phyloP scores from a whole-genome alignment of 2,797 vertebrate genomes.

The Silurus lanzhouensis region DNA sequence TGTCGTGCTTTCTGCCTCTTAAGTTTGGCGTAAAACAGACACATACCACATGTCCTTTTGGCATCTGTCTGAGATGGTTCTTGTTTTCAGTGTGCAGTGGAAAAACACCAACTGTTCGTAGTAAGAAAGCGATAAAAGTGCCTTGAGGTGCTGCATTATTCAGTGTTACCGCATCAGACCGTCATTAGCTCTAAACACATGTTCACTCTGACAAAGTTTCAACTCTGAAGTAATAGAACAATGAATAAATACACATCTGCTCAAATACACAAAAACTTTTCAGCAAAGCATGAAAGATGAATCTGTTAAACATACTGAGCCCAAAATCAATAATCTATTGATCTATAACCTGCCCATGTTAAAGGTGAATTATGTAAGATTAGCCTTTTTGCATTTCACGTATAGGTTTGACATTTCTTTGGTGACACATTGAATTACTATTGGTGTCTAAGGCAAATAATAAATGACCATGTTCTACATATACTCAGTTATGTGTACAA shows the following conservation, averaged over 20 bases:
- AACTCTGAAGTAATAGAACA: neutral
- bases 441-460: neutral
- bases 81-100: neutral
- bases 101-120: no score
- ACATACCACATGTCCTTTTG: neutral
- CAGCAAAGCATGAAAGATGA: neutral
- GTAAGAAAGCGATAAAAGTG: neutral
- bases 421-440: neutral
- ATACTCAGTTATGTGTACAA: neutral
- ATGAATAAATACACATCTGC: neutral
- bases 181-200: neutral
- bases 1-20: neutral
- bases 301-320: neutral
- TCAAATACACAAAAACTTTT: neutral
- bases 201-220: no score
- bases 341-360: neutral
- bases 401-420: neutral
- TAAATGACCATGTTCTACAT: neutral
- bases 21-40: no score
- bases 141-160: neutral
- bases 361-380: neutral
- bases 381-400: neutral
- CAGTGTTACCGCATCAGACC: neutral
- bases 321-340: neutral
- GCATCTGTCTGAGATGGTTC: neutral